These are phyloP conservation scores for Anhinga rufa DNA, from an alignment of 2,113 vertebrate species.

Conservation along the genomic window DNA sequence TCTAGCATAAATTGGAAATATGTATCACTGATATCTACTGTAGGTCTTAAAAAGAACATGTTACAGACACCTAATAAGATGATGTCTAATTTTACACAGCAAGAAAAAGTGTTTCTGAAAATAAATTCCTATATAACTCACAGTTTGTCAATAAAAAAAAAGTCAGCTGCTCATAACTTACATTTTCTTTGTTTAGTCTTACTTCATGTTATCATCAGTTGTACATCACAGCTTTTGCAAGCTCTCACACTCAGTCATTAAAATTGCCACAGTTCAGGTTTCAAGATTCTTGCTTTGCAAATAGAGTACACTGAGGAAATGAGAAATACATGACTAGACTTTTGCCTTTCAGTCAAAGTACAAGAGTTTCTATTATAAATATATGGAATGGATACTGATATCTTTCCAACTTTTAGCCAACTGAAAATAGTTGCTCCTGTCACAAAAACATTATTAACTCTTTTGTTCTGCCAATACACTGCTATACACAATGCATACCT, in stretches of 20 bases:
- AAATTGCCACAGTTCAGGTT: no score
- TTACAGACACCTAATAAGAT: background rate
- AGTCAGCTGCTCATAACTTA: background rate
- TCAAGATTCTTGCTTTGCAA: background rate
- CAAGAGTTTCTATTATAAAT: background rate
- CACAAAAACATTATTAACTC: background rate
- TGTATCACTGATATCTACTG: background rate
- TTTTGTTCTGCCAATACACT: background rate
- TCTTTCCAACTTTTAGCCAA: background rate
- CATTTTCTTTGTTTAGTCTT: background rate
- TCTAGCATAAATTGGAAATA: background rate
- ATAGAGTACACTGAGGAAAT: background rate
- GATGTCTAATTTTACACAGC: conserved; percentile 19
- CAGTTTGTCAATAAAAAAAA: background rate
- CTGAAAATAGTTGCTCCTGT: background rate
- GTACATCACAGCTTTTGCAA: background rate
- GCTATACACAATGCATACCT: background rate
- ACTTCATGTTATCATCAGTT: background rate
- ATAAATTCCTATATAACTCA: background rate
- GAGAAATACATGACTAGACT: background rate
- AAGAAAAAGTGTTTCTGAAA: background rate
- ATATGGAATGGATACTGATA: background rate
- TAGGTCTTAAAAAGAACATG: background rate
- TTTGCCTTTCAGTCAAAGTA: background rate
- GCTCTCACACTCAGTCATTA: background rate